Conservation (phyloP, 1,140 invertebrate species). For the Macrosteles quadrilineatus region DNA sequence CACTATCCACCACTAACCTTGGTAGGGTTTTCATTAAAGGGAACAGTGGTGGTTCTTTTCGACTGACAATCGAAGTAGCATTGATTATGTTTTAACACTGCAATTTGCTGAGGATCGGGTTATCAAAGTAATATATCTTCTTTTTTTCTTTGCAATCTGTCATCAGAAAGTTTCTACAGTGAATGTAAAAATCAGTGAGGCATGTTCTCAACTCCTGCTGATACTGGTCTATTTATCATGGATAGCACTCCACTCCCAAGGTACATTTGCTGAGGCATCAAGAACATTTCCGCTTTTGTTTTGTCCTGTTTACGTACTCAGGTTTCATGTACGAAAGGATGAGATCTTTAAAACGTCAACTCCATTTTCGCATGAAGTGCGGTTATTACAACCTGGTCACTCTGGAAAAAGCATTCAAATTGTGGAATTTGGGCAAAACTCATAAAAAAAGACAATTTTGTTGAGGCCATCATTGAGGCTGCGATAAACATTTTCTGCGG, state of each 20-base stretch:
- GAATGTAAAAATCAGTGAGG: background rate
- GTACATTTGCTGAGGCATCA: slow-evolving; percentile 26
- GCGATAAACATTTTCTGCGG: slow-evolving; percentile 35
- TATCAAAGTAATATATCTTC: background rate
- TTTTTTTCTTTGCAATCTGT: background rate
- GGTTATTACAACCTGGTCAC: slow-evolving; percentile 33
- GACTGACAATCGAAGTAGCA: too few species aligned
- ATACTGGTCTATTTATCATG: slow-evolving; percentile 14
- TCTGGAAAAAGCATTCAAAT: slow-evolving; percentile 39
- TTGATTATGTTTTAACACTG: too few species aligned
- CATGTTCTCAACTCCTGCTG: background rate
- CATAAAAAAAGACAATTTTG: slow-evolving; percentile 39
- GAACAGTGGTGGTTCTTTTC: too few species aligned
- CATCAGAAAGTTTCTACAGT: background rate
- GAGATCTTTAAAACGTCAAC: slow-evolving; percentile 15
- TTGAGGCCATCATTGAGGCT: slow-evolving; percentile 38
- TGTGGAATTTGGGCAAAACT: slow-evolving; percentile 38
- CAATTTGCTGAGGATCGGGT: background rate
- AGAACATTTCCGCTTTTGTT: background rate
- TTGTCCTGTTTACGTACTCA: slow-evolving; percentile 21
- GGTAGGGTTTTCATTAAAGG: too few species aligned
- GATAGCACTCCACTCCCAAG: slow-evolving; percentile 15
- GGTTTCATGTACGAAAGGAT: slow-evolving; percentile 25
- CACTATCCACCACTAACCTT: too few species aligned
- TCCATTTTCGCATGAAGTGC: slow-evolving; percentile 31